Conservation (phyloP, 2,113 vertebrate genomes). For the Anseranas semipalmata region DNA sequence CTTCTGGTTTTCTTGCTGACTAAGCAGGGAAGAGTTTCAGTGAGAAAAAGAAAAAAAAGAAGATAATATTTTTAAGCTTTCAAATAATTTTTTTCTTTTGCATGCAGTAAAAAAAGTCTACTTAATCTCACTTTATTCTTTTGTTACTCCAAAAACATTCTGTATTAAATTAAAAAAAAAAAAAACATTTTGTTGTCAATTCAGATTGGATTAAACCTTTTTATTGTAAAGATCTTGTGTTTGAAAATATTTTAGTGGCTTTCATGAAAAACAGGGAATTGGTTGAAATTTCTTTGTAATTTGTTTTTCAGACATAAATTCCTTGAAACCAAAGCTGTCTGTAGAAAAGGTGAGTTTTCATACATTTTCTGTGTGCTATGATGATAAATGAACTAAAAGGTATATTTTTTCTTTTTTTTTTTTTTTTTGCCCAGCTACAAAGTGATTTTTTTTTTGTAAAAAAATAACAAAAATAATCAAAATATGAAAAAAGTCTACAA, state of each 20-base stretch:
- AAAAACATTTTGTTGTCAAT: not conserved
- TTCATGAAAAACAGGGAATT: not conserved
- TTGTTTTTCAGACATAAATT: not conserved
- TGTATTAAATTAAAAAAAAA: not conserved
- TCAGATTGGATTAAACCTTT: not conserved
- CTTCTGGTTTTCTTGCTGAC: not conserved
- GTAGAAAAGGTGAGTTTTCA: not conserved
- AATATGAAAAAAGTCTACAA: accelerated
- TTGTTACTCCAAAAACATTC: not conserved
- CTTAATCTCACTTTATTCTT: not conserved
- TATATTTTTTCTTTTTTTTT: not conserved
- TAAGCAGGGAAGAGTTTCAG: not conserved
- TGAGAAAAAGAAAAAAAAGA: not conserved
- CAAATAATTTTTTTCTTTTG: not conserved
- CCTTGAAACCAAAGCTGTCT: not conserved
- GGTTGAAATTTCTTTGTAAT: not conserved
- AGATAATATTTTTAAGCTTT: not conserved
- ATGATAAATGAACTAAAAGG: not conserved
- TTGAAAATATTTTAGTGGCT: not conserved
- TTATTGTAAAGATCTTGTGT: not conserved
- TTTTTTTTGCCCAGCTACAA: not conserved
- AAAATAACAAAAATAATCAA: not conserved
- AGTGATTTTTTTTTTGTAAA: not conserved
- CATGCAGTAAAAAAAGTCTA: not conserved
- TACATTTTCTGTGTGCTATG: not conserved